Percentiles rank a stretch among this genome's conserved stretches.
Evolutionary conservation across 2,797 vertebrate species (phyloP).

Genomic region (Gobio occitaniae): DNA sequence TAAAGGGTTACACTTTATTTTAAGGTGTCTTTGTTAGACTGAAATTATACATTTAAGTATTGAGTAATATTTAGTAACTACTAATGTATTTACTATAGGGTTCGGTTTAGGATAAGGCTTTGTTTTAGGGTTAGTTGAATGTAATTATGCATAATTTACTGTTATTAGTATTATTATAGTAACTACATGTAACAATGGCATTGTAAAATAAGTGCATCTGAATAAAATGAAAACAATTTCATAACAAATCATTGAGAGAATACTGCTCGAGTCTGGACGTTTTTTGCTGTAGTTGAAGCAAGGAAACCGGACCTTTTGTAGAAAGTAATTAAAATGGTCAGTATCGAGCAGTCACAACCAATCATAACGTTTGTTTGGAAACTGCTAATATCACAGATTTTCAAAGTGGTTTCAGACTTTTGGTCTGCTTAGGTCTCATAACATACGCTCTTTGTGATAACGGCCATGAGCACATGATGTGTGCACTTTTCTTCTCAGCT

Average conservation of each 20-base stretch:
- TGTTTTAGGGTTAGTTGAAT: too few relatives aligned
- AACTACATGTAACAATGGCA: too few relatives aligned
- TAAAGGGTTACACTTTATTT: not conserved
- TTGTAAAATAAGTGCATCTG: too few relatives aligned
- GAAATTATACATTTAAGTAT: too few relatives aligned
- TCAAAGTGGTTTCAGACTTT: not conserved
- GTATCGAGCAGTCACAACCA: not conserved
- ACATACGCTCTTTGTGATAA: not conserved
- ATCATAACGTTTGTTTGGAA: not conserved
- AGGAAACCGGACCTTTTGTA: not conserved
- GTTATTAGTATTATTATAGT: too few relatives aligned
- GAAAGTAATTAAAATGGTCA: not conserved
- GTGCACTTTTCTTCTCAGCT: not conserved
- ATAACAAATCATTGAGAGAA: not conserved
- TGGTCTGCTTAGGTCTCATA: not conserved
- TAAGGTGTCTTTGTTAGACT: too few relatives aligned
- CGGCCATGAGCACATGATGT: not conserved
- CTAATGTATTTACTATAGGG: too few relatives aligned
- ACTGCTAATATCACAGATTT: not conserved
- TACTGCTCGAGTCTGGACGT: not conserved
- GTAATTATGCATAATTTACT: too few relatives aligned
- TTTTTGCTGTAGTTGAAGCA: not conserved
- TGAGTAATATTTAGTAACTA: too few relatives aligned
- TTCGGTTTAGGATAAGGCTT: too few relatives aligned
- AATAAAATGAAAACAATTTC: not conserved